These are phyloP conservation scores for Oceanodroma leucorhoa DNA, from an alignment of 2,797 vertebrate genomes.

Conservation along the genomic window DNA sequence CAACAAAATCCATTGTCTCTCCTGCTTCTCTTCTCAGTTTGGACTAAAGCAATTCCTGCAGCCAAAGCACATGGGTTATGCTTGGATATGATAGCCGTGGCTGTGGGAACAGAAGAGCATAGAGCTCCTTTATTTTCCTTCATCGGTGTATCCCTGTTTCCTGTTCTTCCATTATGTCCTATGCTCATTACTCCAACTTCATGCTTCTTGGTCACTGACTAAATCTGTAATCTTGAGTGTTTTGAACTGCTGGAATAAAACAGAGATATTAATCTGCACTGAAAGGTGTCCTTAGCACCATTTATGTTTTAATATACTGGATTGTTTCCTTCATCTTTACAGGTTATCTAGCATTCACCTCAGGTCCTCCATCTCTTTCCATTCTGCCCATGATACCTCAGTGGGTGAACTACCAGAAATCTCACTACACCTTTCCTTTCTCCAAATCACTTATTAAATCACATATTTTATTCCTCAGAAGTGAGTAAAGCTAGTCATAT, in stretches of 20 bases:
- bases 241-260: not conserved
- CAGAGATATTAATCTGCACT: not conserved
- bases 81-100: not conserved
- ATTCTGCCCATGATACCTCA: not conserved
- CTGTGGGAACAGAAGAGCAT: not conserved
- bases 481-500: not conserved
- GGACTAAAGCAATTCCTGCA: not conserved
- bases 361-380: not conserved
- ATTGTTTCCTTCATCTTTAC: not conserved
- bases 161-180: not conserved
- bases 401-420: not conserved
- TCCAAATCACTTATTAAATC: not conserved
- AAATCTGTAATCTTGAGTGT: not conserved
- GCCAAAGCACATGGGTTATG: not conserved
- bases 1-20: not conserved
- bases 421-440: not conserved
- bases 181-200: not conserved
- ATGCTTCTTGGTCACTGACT: not conserved
- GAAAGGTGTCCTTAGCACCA: not conserved
- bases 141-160: not conserved
- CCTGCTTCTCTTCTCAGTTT: not conserved
- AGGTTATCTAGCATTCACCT: not conserved
- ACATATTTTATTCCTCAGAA: not conserved
- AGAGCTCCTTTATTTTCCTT: not conserved
- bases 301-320: not conserved